phyloP scores from a whole-genome alignment of 2,888 invertebrate species.

The Parnassius smintheus region DNA sequence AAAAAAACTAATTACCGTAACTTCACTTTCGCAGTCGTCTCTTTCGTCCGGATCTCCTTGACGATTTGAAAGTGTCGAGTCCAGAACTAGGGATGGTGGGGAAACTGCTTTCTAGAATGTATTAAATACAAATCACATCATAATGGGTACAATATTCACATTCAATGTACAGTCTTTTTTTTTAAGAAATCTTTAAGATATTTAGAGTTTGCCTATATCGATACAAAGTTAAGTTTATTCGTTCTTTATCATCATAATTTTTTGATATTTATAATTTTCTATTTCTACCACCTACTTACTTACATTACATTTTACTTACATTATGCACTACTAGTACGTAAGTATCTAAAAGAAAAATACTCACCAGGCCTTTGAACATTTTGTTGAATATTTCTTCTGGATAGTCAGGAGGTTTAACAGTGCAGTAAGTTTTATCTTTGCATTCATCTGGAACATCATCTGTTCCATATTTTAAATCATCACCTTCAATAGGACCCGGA shows the following conservation, averaged over 20 bases:
- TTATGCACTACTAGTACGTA: too few relatives aligned
- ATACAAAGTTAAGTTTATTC: too few relatives aligned
- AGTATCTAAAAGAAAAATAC: too few relatives aligned
- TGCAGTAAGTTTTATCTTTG: slow-evolving; percentile 51
- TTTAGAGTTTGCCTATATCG: too few relatives aligned
- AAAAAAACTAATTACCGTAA: slow-evolving; percentile 45
- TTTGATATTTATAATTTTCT: too few relatives aligned
- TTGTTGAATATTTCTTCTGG: slow-evolving; percentile 55
- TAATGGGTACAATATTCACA: background rate
- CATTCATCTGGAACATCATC: slow-evolving; percentile 47
- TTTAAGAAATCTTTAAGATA: too few relatives aligned
- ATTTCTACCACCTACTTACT: too few relatives aligned
- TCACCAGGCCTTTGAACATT: slow-evolving; percentile 55
- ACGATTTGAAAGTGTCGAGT: slow-evolving; percentile 45
- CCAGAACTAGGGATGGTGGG: slow-evolving; percentile 47
- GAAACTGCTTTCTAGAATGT: slow-evolving; percentile 46
- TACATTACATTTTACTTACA: too few relatives aligned
- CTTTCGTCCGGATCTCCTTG: slow-evolving; percentile 54
- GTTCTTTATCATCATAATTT: too few relatives aligned
- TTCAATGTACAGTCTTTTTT: too few relatives aligned
- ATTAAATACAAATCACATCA: background rate
- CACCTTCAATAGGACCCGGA: slow-evolving; percentile 36
- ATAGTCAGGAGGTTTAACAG: slow-evolving; percentile 54
- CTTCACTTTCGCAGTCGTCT: slow-evolving; percentile 52
- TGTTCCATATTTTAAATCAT: slow-evolving; percentile 34